Conservation (phyloP, 2,113 vertebrate genomes). For the Stigmatopora nigra region DNA sequence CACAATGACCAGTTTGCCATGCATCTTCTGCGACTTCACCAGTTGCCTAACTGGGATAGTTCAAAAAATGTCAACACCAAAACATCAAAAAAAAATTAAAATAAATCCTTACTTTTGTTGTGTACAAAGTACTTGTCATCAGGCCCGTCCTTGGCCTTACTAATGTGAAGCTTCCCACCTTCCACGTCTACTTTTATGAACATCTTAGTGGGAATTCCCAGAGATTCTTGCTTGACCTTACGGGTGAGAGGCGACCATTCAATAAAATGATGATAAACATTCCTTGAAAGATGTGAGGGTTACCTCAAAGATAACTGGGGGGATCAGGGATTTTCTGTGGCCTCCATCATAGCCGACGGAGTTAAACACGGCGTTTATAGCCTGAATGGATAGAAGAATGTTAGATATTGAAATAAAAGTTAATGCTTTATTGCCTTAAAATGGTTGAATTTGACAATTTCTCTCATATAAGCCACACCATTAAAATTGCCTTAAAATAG, state of each 20-base stretch:
- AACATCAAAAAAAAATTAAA: background rate
- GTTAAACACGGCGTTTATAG: constrained; percentile 80
- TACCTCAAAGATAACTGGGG: constrained; percentile 87
- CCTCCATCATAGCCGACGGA: constrained; percentile 74
- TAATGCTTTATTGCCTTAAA: no score
- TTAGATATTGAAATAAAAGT: background rate
- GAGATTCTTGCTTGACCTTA: constrained; percentile 86
- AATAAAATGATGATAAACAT: background rate
- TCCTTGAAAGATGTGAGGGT: background rate
- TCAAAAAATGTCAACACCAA: background rate
- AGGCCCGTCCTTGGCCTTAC: constrained; percentile 90
- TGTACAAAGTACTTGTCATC: constrained; percentile 93
- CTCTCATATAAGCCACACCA: no score
- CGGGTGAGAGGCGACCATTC: constrained; percentile 14
- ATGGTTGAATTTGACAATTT: no score
- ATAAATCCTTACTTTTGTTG: constrained; percentile 93
- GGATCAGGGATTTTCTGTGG: constrained; percentile 84
- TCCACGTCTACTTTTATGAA: constrained; percentile 94
- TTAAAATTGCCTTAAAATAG: no score
- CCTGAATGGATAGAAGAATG: constrained; percentile 63
- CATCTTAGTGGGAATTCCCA: constrained; percentile 85
- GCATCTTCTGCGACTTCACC: constrained; percentile 92
- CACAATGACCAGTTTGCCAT: constrained; percentile 81
- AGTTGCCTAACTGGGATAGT: constrained; percentile 80
- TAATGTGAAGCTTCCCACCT: constrained; percentile 85